Evolutionary conservation across 2,113 vertebrate species (phyloP), one percentile per base, ranked within the genome.

Genomic region (Cebus imitator): DNA sequence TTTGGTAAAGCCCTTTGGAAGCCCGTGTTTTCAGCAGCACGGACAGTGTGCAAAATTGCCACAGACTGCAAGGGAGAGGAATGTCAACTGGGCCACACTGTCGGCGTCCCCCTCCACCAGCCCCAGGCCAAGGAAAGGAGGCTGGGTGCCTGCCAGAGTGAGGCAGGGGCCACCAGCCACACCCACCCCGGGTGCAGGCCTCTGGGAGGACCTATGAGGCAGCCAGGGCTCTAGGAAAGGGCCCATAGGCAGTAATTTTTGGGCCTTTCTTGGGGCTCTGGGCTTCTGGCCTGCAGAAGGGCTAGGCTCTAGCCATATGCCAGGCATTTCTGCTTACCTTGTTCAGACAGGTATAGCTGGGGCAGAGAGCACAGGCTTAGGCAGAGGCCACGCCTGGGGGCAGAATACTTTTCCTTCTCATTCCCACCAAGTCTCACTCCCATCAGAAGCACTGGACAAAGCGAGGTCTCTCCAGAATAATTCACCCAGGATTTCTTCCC

Each of bases 1-100:
- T 98, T 98, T 64, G 96, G 92, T 7, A 55, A 80, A 85, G 75
- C 55, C 97, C 94, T 73, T 45, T 35, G 55, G 76, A 85, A 5
- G 95, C 57, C 89, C 45, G 16, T 90, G 91, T 61, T 81, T 90
- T 88, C 87, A 57, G 94, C 91, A 76, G 90, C 76, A 9, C 89
- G 87, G 96, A 91, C 92, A 80, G 85, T 2, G 66, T 48, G 95
- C 94, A 68, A 64, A 97, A 91, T 35, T 43, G 93, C 86, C 52
- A 86, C 90, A 73, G 66, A 72, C 92, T 25, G 96, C 72, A 3
- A 32, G 58, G 17, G 93, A 89, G 89, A 94, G 89, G 76, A n/a
- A n/a, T 21, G 94, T 88, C 90, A 14, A 13, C 90, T 8, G 75
- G 87, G 94, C 79, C 97, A 79, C 81, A 0, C 96, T 30, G 94